These are phyloP conservation scores for Erpobdella octoculata DNA, from an alignment of 2,888 invertebrate genomes.

Conservation along the genomic window DNA sequence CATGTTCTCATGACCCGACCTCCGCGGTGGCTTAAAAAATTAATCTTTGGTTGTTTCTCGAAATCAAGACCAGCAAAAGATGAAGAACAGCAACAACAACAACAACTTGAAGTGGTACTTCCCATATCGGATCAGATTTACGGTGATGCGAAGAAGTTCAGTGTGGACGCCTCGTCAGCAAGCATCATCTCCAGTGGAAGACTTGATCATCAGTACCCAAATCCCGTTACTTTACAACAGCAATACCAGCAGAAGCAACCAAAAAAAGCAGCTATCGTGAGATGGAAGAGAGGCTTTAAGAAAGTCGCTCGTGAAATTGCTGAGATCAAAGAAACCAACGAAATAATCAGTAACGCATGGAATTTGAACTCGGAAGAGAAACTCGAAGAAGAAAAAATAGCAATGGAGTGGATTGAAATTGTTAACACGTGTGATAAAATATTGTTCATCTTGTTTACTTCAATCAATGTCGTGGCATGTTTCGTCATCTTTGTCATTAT, in stretches of 20 bases:
- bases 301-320: not conserved
- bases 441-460: constrained; percentile 4
- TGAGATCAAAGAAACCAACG: not conserved
- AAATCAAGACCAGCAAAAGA: constrained; percentile 7
- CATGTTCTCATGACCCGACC: constrained; percentile 13
- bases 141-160: not conserved
- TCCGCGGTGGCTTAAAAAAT: constrained; percentile 4
- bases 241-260: not conserved
- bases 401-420: constrained; percentile 7
- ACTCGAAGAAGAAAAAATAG: constrained; percentile 10
- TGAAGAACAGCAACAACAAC: not conserved
- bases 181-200: not conserved
- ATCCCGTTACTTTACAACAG: not conserved
- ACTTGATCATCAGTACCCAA: not conserved
- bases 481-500: constrained; percentile 16
- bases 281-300: not conserved
- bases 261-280: not conserved
- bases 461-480: not conserved
- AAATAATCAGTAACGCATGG: too few species aligned
- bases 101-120: not conserved
- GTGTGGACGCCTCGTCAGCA: too few species aligned
- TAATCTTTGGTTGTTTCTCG: constrained; percentile 8
- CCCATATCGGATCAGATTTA: not conserved
- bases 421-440: constrained; percentile 5
- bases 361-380: not conserved